Base-by-base conservation (phyloP, 2,888 invertebrate species). In the Opisthograptis luteolata region DNA sequence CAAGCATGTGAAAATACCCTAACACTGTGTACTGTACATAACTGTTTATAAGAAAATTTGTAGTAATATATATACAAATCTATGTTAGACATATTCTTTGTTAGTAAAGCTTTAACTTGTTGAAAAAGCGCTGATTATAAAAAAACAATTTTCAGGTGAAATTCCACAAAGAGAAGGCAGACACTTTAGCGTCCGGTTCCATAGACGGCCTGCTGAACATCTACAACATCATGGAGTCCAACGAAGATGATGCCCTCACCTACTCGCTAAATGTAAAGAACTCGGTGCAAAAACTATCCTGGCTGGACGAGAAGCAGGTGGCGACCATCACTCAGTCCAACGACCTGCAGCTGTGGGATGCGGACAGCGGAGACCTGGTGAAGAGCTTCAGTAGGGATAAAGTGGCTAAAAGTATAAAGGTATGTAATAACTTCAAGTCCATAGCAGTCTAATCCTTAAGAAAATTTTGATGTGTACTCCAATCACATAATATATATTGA, bases 181-280 rank as follows among this genome's bases (percentile, higher is more conserved):
- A 95, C 74, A 79, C 91, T 4, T 69, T 98, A 42, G 93, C 94
- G 8, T 93, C 96, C 0, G 96, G 96, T 0, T 95, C 96, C 1
- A 92, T 93, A 0, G 98, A 98, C 79, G 97, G 97, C 0, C 89
- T 98, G 9, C 92, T 98, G 1, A 98, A 98, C 81, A 73, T 96
- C 1, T 98, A 94, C 80, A 95, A 98, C 78, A 89, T 98, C 13
- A 91, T 92, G 36, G 92, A 96, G 72, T 67, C 86, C 0, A 86
- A 81, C 0, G 98, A 98, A 84, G 96, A 97, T 47, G 95, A 96
- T 65, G 97, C 98, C 0, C 84, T 98, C 1, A 82, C 86, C 8
- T 94, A 93, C 64, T 95, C 96, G 0, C 87, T 97, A 17, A 97
- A 97, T 72, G 93, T 95, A 0, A 95, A 95, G 69, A 95, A 94